Percentiles rank a stretch among this genome's conserved stretches.
Conservation (phyloP, 2,888 invertebrate genomes). For the Dermolepida albohirtum region DNA sequence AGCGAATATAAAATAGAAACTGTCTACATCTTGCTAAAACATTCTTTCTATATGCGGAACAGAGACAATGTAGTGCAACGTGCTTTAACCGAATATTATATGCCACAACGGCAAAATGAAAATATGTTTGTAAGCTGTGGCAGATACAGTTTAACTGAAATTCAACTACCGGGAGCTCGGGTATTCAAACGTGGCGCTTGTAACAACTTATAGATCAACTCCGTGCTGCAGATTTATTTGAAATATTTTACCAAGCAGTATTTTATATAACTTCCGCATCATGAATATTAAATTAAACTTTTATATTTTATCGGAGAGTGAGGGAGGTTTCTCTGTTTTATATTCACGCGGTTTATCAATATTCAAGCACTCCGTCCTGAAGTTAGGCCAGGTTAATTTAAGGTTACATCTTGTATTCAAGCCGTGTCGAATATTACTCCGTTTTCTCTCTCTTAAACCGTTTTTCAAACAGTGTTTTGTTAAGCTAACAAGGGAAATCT, state of each 20-base stretch:
- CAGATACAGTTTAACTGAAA: constrained; percentile 1
- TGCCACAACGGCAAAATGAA: constrained; percentile 25
- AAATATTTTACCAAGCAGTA: constrained; percentile 37
- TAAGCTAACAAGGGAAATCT: constrained; percentile 26
- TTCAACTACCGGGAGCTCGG: background rate
- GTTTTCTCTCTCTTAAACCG: constrained; percentile 25
- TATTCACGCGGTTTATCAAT: constrained; percentile 38
- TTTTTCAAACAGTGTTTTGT: constrained; percentile 30
- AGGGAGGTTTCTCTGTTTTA: constrained; percentile 30
- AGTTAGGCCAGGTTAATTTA: constrained; percentile 37
- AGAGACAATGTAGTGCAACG: constrained; percentile 6
- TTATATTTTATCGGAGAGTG: constrained; percentile 33
- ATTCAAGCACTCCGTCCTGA: constrained; percentile 34
- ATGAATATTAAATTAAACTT: constrained; percentile 45
- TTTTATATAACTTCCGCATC: constrained; percentile 43
- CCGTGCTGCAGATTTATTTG: constrained; percentile 40
- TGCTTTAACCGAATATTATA: constrained; percentile 9
- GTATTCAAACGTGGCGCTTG: background rate
- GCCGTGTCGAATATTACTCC: constrained; percentile 31
- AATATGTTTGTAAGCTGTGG: constrained; percentile 12
- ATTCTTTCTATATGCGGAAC: background rate
- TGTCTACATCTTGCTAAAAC: no score
- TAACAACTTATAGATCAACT: constrained; percentile 22
- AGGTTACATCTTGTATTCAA: constrained; percentile 33
- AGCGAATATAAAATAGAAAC: no score